Percentiles rank a stretch among this genome's conserved stretches.
Evolutionary conservation across 1,140 invertebrate genomes (phyloP).

Genomic region (Plectus sambesii): DNA sequence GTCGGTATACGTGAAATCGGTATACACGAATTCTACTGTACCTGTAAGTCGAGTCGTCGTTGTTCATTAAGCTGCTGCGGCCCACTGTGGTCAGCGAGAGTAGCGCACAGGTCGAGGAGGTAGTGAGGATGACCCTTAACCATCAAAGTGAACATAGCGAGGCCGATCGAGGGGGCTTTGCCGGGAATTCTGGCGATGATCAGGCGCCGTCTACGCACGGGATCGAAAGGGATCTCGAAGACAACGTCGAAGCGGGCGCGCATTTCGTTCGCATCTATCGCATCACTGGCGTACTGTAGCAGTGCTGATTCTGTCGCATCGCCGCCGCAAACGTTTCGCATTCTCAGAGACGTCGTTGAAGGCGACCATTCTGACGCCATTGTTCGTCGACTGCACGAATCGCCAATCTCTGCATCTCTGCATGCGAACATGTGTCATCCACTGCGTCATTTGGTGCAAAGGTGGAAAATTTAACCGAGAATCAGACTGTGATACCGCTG

Average conservation of each 20-base stretch:
- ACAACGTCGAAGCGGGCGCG: constrained; percentile 20
- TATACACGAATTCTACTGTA: too few relatives aligned
- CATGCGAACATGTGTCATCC: too few relatives aligned
- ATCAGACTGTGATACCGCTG: too few relatives aligned
- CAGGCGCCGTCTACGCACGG: constrained; percentile 50
- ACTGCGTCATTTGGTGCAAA: too few relatives aligned
- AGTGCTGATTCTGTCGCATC: constrained; percentile 30
- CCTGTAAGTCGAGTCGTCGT: constrained; percentile 25
- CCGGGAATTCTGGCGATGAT: constrained; percentile 81
- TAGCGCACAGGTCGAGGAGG: constrained; percentile 83
- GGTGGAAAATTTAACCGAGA: too few relatives aligned
- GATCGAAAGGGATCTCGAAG: constrained; percentile 48
- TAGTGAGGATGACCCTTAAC: constrained; percentile 99
- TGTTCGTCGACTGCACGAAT: too few relatives aligned
- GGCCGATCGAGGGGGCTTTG: constrained; percentile 50
- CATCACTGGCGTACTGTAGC: constrained; percentile 24
- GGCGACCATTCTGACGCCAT: too few relatives aligned
- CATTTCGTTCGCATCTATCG: constrained; percentile 25
- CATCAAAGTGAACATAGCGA: constrained; percentile 73
- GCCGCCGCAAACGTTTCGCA: constrained; percentile 2
- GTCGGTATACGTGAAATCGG: too few relatives aligned
- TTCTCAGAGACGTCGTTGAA: background rate
- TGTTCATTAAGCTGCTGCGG: constrained; percentile 19
- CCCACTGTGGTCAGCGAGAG: constrained; percentile 53
- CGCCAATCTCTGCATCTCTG: too few relatives aligned